Evolutionary conservation across 2,888 invertebrate genomes (phyloP), one percentile per base, ranked within the genome.

Genomic region (Allophyes oxyacanthae): DNA sequence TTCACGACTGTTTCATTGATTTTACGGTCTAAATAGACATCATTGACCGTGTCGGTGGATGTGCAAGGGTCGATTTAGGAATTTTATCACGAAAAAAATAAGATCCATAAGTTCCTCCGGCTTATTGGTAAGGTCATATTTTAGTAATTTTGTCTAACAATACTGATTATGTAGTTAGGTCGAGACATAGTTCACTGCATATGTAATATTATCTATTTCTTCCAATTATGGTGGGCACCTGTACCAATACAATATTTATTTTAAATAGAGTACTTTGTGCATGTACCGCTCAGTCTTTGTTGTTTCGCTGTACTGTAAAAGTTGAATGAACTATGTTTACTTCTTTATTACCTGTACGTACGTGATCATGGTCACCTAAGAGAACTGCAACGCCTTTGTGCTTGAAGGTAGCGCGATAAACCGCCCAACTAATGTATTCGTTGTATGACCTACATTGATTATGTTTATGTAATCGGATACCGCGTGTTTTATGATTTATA

Each of bases 391-490:
- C 2, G 81, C 41, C 79, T 77, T 78, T 77, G 77, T 72, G 56
- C 56, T 51, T 33, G 61, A 49, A 54, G 25, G 56, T 41, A 51
- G 70, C 43, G 49, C 59, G 64, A 46, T 64, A 51, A 51, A 54
- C 53, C 33, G 54, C 61, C 52, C 43, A 56, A 63, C 51, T 50
- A 59, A 62, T 66, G 52, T 57, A 67, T 72, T 72, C 73, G 28
- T 66, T 58, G 48, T 70, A 62, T 89, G 91, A 91, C 91, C 92
- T 87, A 90, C 78, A 80, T 86, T 62, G 53, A 63, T 71, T 44
- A 57, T 72, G 84, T 92, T 91, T 92, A 92, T 91, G 90, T 92
- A 92, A 91, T 77, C 74, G 62, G 81, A 86, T 82, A 79, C 79
- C 58, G 60, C 59, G 63, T n/a, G 43, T 59, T 52, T 20, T 20